Base-by-base conservation (phyloP, 2,888 invertebrate genomes). In the Choreutis nemorana region DNA sequence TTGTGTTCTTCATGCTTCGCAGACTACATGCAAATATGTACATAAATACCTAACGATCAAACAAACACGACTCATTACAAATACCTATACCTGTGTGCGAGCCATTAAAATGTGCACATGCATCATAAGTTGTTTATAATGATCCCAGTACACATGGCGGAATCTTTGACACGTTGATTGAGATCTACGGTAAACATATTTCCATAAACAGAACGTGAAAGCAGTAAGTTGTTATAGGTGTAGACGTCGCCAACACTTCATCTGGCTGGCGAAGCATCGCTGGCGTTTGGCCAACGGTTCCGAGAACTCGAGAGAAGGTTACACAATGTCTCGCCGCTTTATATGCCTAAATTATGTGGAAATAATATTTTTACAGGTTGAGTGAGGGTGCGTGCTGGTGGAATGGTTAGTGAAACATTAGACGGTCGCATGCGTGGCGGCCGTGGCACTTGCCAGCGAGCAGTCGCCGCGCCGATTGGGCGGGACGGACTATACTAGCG, bases 231-330 rank as follows among this genome's bases (percentile, higher is more conserved):
- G n/a, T n/a, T n/a, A n/a, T n/a, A n/a, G n/a, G n/a, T 54, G 56
- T 54, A 57, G 62, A 58, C 62, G 55, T 62, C 70, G 61, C 64
- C 61, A 56, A 67, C 68, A 60, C 66, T 66, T 67, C 66, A 70
- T 66, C 66, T 71, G 61, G 52, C 62, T 55, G 62, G 60, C 64
- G 63, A 59, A 61, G 57, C 50, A 53, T 44, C 53, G 48, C 48
- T 77, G 77, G 77, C 64, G 14, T 23, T 26, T 23, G 31, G 73
- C 77, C 77, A 77, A 62, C 55, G 55, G 58, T 77, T 75, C 77
- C 73, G 65, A 75, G 77, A 77, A 77, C 60, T 48, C 50, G 61
- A 52, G 57, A 65, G 75, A 78, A 77, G 73, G 73, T 77, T 77
- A 75, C 66, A 62, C 58, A 71, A 70, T 58, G 75, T 73, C 72